Evolutionary conservation across 2,797 vertebrate species (phyloP), one percentile per base, ranked within the genome.

Genomic region (Hoplostethus mediterraneus): DNA sequence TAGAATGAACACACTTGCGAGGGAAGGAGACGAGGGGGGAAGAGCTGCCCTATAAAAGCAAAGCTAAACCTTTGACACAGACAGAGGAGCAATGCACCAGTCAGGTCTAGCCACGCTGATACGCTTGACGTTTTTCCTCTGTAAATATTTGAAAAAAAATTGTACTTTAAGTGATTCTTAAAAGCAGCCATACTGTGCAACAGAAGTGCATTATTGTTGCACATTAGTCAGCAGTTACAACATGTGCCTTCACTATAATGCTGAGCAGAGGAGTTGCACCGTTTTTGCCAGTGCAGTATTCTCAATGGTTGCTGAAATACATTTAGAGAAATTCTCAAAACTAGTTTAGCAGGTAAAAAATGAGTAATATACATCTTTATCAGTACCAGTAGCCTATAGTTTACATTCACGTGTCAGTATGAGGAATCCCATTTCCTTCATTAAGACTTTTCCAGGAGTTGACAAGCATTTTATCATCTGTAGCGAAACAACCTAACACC

Each of bases 21-120:
- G 70, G 63, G 59, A 67, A 69, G 55, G 16, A 62, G 45, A 63
- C 64, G 57, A 72, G 68, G 67, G 42, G 55, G 63, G 48, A n/a
- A 45, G 56, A 30, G 72, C 47, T 54, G 62, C 48, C 53, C 42
- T 49, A 33, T 82, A 73, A 88, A 85, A 80, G 56, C 54, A 64
- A 21, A 62, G 74, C 66, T 63, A 73, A 81, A 80, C 62, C 67
- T 87, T 86, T 72, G 71, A 82, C 78, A 73, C 63, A 12, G 52
- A 72, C 59, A 44, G 53, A 65, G 66, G 44, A 28, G 66, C 68
- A 73, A 55, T 51, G 63, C 56, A 30, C 16, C 36, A 45, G n/a
- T 53, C 38, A 6, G 45, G 6, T 58, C 7, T 40, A 57, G 36
- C 10, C 53, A 13, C 6, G n/a, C 40, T n/a, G 33, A 17, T 9